Conservation (phyloP, 2,888 invertebrate species). For the Lithophane semibrunnea region DNA sequence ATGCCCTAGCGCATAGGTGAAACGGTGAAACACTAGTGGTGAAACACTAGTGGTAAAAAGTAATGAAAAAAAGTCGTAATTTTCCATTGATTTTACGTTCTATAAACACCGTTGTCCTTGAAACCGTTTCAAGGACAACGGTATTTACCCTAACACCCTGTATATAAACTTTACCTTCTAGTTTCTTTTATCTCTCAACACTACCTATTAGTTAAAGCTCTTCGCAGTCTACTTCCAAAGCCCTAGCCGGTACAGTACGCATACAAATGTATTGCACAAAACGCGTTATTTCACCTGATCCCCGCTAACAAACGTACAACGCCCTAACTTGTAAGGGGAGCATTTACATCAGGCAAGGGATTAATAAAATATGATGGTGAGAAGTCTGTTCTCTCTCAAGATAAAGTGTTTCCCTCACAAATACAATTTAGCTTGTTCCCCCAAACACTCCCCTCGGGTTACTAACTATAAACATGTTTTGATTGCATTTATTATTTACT, state of each 20-base stretch:
- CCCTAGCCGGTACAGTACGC: background rate
- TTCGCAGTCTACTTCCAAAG: background rate
- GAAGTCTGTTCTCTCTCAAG: conserved; percentile 53
- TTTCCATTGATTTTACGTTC: too few relatives aligned
- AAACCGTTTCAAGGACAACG: too few relatives aligned
- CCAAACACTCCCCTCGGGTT: conserved; percentile 37
- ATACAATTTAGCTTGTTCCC: conserved; percentile 54
- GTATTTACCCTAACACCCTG: too few relatives aligned
- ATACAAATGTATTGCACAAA: background rate
- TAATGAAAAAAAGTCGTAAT: too few relatives aligned
- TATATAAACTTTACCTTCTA: background rate
- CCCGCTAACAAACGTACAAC: conserved; percentile 13
- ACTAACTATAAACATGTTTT: conserved; percentile 51
- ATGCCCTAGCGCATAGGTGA: too few relatives aligned
- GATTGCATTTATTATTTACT: conserved; percentile 57
- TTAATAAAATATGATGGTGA: conserved; percentile 66
- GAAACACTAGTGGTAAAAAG: too few relatives aligned
- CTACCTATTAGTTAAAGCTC: background rate
- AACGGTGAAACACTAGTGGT: too few relatives aligned
- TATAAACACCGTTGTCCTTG: too few relatives aligned
- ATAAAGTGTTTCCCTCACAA: conserved; percentile 49
- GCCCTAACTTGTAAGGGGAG: conserved; percentile 25
- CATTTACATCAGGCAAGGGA: conserved; percentile 61
- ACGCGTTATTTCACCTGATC: background rate
- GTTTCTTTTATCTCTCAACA: background rate